Conservation (phyloP, 2,113 vertebrate species). For the Callopanchax toddi region DNA sequence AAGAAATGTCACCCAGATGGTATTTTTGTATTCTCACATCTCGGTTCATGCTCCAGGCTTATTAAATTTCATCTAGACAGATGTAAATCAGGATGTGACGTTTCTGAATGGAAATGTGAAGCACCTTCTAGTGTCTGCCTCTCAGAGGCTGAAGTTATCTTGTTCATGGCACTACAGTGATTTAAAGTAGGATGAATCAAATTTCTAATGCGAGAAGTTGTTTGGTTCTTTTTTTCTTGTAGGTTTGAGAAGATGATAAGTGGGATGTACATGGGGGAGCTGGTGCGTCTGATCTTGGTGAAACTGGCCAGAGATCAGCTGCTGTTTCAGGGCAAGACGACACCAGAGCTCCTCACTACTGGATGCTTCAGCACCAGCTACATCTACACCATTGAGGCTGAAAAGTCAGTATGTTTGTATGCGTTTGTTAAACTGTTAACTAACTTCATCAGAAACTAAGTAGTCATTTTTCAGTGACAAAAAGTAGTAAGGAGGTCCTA, state of each 20-base stretch:
- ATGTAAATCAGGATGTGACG: neutral
- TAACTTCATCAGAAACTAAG: neutral
- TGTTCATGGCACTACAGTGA: neutral
- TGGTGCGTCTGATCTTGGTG: conserved; percentile 94
- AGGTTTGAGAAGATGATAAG: conserved; percentile 99
- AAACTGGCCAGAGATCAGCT: conserved; percentile 92
- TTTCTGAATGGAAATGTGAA: neutral
- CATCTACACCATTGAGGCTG: conserved; percentile 88
- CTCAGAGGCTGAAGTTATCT: neutral
- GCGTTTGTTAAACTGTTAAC: neutral
- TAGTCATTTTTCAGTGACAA: neutral
- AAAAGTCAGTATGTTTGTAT: conserved; percentile 67
- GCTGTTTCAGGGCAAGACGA: conserved; percentile 86
- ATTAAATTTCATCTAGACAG: neutral
- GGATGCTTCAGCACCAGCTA: conserved; percentile 88
- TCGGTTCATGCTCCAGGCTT: neutral
- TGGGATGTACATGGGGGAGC: conserved; percentile 97
- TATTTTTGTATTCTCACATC: neutral
- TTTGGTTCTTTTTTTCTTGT: conserved; percentile 6
- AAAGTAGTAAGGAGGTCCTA: no score
- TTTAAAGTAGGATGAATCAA: neutral
- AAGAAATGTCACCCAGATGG: conserved; percentile 16
- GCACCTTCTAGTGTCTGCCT: neutral
- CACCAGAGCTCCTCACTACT: conserved; percentile 82
- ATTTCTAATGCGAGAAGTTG: neutral